These are phyloP conservation scores for Lampris incognitus DNA, from an alignment of 2,113 vertebrate genomes.

Conservation along the genomic window DNA sequence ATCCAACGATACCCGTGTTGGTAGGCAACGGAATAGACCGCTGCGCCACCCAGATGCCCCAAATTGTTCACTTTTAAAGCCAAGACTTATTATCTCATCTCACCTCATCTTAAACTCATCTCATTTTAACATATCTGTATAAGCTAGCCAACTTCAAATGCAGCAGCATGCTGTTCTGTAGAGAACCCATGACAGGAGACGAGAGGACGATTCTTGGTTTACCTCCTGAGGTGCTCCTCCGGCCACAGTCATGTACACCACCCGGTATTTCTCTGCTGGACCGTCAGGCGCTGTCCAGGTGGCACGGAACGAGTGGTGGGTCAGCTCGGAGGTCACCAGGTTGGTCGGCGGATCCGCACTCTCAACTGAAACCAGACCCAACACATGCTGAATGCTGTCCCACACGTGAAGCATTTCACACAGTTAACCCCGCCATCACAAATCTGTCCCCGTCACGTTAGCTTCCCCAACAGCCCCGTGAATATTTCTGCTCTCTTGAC, in stretches of 20 bases:
- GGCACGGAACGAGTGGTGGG: conserved; percentile 89
- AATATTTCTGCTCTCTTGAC: conserved; percentile 22
- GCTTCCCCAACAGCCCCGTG: conserved; percentile 3
- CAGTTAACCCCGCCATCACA: conserved; percentile 37
- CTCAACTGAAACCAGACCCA: conserved; percentile 37
- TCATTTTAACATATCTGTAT: no score
- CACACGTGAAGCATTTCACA: conserved; percentile 43
- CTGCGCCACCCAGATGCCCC: no score
- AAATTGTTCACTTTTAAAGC: no score
- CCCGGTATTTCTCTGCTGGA: conserved; percentile 88
- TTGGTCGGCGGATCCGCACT: conserved; percentile 80
- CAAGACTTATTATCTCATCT: no score
- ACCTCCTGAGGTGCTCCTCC: conserved; percentile 89
- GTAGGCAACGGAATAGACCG: no score
- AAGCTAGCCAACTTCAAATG: no score
- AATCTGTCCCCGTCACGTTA: conserved; percentile 37
- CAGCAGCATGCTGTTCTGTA: no score
- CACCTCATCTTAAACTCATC: no score
- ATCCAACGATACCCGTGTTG: no score
- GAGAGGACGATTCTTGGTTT: neutral
- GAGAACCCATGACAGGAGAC: no score
- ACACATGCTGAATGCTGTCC: conserved; percentile 13
- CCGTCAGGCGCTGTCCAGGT: conserved; percentile 88
- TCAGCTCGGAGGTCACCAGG: conserved; percentile 91
- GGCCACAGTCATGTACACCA: conserved; percentile 84